Evolutionary conservation across 2,888 invertebrate species (phyloP).

Genomic region (Sylvicola cinctus): DNA sequence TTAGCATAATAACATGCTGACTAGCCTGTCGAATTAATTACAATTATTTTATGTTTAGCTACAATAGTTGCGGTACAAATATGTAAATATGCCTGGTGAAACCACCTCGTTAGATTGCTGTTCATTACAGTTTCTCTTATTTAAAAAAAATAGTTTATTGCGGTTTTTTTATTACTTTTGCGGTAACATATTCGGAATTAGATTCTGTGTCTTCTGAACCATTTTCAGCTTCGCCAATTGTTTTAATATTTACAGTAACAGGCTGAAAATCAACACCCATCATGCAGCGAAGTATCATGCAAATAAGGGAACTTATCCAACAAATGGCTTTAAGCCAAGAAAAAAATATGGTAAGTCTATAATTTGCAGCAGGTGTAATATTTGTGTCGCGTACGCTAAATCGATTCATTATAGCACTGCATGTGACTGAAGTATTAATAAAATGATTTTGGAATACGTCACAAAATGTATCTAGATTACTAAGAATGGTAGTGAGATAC

Average conservation of each 20-base stretch:
- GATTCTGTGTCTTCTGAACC: too few species aligned
- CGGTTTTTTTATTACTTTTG: too few species aligned
- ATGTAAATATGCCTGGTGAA: too few species aligned
- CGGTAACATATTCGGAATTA: too few species aligned
- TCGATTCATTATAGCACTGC: not conserved
- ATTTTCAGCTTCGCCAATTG: not conserved
- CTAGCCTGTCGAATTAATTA: too few species aligned
- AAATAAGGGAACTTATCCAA: constrained; percentile 15
- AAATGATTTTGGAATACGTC: not conserved
- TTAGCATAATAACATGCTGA: too few species aligned
- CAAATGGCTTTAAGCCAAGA: constrained; percentile 12
- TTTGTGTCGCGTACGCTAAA: not conserved
- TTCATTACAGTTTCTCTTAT: too few species aligned
- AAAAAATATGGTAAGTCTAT: not conserved
- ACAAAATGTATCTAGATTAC: not conserved
- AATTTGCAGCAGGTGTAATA: not conserved
- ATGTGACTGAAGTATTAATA: not conserved
- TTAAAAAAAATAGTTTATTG: too few species aligned
- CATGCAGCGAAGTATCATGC: constrained; percentile 16
- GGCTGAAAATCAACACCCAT: constrained; percentile 19
- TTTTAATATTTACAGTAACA: constrained; percentile 7
- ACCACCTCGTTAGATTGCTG: too few species aligned
- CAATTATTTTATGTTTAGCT: too few species aligned
- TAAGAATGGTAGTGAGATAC: not conserved
- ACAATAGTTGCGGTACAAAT: too few species aligned